A percentile compares a stretch with the other conserved stretches of the same genome.
Evolutionary conservation across 2,888 invertebrate genomes (phyloP).

Genomic region (Melikaiella ostensackeni): DNA sequence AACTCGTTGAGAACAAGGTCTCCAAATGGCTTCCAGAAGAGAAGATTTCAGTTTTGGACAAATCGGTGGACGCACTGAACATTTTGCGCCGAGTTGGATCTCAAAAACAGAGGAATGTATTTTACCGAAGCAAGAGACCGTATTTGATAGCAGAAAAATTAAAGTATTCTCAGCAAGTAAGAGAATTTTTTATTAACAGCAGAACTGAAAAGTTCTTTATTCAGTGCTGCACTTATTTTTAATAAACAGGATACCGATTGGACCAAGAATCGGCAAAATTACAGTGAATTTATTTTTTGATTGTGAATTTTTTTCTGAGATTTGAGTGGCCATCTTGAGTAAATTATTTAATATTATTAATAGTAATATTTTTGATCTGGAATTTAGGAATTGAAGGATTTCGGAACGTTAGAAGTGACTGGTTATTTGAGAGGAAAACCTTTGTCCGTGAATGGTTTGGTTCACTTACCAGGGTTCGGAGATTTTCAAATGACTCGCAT

Average conservation of each 20-base stretch:
- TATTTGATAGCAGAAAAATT: slow-evolving; percentile 91
- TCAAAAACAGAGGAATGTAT: slow-evolving; percentile 87
- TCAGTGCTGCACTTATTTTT: no score
- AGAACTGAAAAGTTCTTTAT: no score
- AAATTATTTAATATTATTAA: slow-evolving; percentile 42
- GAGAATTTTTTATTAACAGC: slow-evolving; percentile 31
- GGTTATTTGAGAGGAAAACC: slow-evolving; percentile 92
- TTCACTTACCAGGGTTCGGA: slow-evolving; percentile 95
- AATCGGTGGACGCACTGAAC: slow-evolving; percentile 86
- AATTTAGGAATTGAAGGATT: slow-evolving; percentile 69
- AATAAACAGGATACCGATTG: no score
- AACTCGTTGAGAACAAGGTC: slow-evolving; percentile 82
- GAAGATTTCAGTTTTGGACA: slow-evolving; percentile 89
- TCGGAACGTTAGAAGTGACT: slow-evolving; percentile 87
- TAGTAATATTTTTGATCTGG: slow-evolving; percentile 30
- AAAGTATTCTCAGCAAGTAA: slow-evolving; percentile 80
- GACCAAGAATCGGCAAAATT: no score
- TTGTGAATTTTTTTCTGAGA: no score
- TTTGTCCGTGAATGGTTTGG: slow-evolving; percentile 90
- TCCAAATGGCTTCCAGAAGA: slow-evolving; percentile 89
- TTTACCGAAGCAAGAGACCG: slow-evolving; percentile 88
- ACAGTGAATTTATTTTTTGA: no score
- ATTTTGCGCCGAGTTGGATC: slow-evolving; percentile 87
- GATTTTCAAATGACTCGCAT: slow-evolving; percentile 95
- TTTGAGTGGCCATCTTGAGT: no score